phyloP scores from a whole-genome alignment of 2,888 invertebrate species.

The Eudemis profundana region DNA sequence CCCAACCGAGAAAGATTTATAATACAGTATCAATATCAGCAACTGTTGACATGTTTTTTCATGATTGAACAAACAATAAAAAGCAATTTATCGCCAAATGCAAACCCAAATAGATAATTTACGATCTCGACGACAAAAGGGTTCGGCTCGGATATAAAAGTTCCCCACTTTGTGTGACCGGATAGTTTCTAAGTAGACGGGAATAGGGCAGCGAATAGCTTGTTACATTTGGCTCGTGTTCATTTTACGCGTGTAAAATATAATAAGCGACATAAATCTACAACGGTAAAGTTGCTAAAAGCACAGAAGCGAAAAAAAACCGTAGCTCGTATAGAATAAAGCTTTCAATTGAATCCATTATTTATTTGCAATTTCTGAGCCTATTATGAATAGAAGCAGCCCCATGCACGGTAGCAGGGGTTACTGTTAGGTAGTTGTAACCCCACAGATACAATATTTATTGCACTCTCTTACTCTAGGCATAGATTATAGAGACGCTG shows the following conservation, averaged over 20 bases:
- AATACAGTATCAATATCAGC: slow-evolving; percentile 48
- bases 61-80: slow-evolving; percentile 63
- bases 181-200: slow-evolving; percentile 64
- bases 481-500: slow-evolving; percentile 71
- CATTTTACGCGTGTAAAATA: slow-evolving; percentile 81
- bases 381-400: slow-evolving; percentile 76
- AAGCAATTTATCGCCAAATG: slow-evolving; percentile 77
- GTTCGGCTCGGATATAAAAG: slow-evolving; percentile 52
- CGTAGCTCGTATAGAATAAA: slow-evolving; percentile 51
- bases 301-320: slow-evolving; percentile 49
- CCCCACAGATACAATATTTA: slow-evolving; percentile 78
- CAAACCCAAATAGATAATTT: slow-evolving; percentile 80
- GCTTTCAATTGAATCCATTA: slow-evolving; percentile 54
- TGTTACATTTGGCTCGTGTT: slow-evolving; percentile 66
- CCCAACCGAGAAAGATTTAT: slow-evolving; percentile 37
- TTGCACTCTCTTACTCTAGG: slow-evolving; percentile 65
- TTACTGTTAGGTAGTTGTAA: slow-evolving; percentile 72
- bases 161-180: slow-evolving; percentile 47
- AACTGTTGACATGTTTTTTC: slow-evolving; percentile 69
- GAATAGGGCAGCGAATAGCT: slow-evolving; percentile 73
- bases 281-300: slow-evolving; percentile 54
- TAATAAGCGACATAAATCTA: slow-evolving; percentile 81
- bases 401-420: slow-evolving; percentile 66
- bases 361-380: slow-evolving; percentile 64
- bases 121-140: slow-evolving; percentile 73